Evolutionary conservation across 2,113 vertebrate genomes (phyloP).

Genomic region (Burhinus oedicnemus): DNA sequence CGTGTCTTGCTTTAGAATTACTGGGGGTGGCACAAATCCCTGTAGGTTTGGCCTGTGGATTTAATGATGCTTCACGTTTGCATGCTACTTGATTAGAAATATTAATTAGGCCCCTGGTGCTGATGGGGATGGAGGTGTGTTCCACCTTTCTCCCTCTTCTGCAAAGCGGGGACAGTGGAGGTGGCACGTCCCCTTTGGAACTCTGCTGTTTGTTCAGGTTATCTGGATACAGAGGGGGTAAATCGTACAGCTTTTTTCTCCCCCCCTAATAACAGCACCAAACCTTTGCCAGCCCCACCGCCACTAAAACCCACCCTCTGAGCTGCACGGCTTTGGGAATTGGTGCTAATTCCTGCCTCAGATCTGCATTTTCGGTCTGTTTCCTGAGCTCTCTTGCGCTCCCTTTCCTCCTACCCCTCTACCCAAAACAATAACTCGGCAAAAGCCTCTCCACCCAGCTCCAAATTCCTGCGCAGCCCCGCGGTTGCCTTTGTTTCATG

Average conservation of each 20-base stretch:
- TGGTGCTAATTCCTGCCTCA: neutral
- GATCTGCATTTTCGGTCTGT: neutral
- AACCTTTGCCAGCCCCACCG: neutral
- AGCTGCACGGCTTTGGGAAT: neutral
- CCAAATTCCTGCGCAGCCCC: conserved; percentile 35
- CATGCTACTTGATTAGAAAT: neutral
- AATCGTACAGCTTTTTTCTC: neutral
- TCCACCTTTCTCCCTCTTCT: neutral
- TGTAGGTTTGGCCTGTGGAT: neutral
- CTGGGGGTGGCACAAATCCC: conserved; percentile 18
- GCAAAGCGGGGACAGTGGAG: neutral
- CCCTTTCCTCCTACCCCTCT: conserved; percentile 31
- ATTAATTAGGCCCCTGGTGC: neutral
- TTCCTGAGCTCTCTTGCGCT: neutral
- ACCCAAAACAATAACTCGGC: conserved; percentile 27
- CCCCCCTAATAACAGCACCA: neutral
- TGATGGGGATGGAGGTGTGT: neutral
- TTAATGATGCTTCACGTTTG: neutral
- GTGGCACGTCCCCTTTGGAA: neutral
- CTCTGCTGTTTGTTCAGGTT: neutral
- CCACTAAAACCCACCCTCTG: neutral
- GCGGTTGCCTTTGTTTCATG: conserved; percentile 52
- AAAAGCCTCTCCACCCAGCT: conserved; percentile 37
- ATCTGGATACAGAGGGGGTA: neutral
- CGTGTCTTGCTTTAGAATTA: neutral